Conservation (phyloP, 2,888 invertebrate genomes). For the Noctua janthe region DNA sequence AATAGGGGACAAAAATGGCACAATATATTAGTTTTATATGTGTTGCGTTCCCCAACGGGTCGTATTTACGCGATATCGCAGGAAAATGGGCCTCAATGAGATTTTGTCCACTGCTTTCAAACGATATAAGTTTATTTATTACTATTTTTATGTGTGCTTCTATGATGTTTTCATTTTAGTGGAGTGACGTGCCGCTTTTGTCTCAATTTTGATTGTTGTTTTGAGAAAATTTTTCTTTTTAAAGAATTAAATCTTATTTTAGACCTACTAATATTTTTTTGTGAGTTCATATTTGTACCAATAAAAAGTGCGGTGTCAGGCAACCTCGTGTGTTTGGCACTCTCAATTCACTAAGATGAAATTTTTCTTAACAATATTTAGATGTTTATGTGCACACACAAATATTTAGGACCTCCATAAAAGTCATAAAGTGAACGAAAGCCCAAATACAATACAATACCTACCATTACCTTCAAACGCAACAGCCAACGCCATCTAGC, state of each 20-base stretch:
- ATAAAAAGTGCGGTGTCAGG: neutral
- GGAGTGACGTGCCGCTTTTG: constrained; percentile 21
- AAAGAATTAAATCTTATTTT: neutral
- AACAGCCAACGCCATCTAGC: constrained; percentile 57
- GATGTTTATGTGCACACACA: neutral
- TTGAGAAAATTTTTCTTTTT: neutral
- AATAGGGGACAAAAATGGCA: constrained; percentile 78
- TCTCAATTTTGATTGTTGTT: neutral
- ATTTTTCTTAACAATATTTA: too few species aligned
- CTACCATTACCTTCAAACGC: neutral
- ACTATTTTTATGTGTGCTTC: constrained; percentile 66
- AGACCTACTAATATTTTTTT: too few species aligned
- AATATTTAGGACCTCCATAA: neutral
- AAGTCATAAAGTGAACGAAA: neutral
- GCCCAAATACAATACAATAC: neutral
- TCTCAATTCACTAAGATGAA: neutral
- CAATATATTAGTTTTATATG: constrained; percentile 83
- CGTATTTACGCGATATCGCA: constrained; percentile 75
- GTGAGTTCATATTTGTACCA: neutral
- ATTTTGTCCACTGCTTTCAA: constrained; percentile 73
- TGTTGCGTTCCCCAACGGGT: constrained; percentile 71
- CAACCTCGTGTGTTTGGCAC: neutral
- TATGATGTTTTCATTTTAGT: constrained; percentile 64
- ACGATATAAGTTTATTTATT: constrained; percentile 77
- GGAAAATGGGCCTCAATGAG: constrained; percentile 73